Base-by-base conservation (phyloP, 1,140 invertebrate species). In the Papilio polyxenes region DNA sequence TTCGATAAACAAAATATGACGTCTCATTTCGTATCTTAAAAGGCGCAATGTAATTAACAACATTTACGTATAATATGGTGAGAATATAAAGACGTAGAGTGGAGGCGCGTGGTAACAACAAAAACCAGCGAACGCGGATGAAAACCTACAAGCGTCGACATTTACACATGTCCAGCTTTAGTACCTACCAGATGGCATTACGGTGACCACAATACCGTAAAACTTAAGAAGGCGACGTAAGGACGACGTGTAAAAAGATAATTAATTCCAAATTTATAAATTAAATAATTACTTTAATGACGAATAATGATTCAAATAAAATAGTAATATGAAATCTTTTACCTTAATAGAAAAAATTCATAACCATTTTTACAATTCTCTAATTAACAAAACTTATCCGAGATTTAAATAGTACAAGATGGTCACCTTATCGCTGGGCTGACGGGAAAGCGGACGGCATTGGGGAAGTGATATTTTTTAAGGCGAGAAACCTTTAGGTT, bases 401-500 rank as follows among this genome's bases (percentile, higher is more conserved):
- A 23, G 17, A 79, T 37, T 79, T 62, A 3, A 56, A 59, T 15
- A 9, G 11, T 37, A 40, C 17, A 78, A 78, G 31, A 53, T 59
- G 20, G 51, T n/a, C 17, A 79, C 51, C 76, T 23, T 65, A 23
- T 62, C 31, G 0, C 10, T 13, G 78, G 37, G 78, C 49, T 48
- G 56, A n/a, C 56, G 59, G 37, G 78, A 80, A 80, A 80, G 78
- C 78, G 78, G 59, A 69, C 59, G 78, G 78, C 78, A 80, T 80
- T 69, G 59, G 78, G 78, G 56, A 65, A 80, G 78, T 80, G 78
- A 65, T 44, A 44, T 72, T 80, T 80, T 77, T 80, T 80, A 80
- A 80, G 78, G 59, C 78, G 78, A 65, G 78, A 80, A 80, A 80
- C 78, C 78, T 80, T 80, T 80, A 62, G 53, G 40, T 79, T 79